Evolutionary conservation across 2,797 vertebrate species (phyloP).

Genomic region (Harpia harpyja): DNA sequence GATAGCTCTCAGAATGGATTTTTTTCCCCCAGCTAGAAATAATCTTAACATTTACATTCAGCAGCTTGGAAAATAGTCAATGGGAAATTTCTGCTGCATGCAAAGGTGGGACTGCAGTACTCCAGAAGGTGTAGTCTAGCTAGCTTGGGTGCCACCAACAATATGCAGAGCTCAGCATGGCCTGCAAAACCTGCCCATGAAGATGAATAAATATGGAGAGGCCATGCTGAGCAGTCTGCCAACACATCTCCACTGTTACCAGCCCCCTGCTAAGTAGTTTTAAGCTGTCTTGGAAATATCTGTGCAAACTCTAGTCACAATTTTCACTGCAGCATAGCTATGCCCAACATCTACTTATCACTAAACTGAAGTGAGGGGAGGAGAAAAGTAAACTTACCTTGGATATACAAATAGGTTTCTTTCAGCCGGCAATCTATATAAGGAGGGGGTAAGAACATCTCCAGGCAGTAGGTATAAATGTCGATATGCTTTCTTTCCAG

Average conservation of each 20-base stretch:
- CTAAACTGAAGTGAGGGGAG: background rate
- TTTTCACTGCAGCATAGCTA: background rate
- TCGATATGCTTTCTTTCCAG: conserved; percentile 63
- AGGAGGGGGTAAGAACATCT: conserved; percentile 71
- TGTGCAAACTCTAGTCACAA: background rate
- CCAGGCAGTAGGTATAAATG: conserved; percentile 67
- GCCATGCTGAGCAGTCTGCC: background rate
- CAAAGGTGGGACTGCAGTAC: background rate
- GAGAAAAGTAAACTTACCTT: conserved; percentile 67
- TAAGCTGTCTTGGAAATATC: background rate
- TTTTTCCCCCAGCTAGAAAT: background rate
- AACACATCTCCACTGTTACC: background rate
- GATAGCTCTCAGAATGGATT: background rate
- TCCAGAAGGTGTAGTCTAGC: background rate
- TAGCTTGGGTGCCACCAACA: background rate
- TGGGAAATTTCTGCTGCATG: background rate
- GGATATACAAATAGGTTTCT: conserved; percentile 70
- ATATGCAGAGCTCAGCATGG: background rate
- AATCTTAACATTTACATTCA: background rate
- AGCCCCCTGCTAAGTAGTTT: background rate
- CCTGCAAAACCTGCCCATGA: background rate
- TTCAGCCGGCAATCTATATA: conserved; percentile 26
- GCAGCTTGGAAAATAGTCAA: background rate
- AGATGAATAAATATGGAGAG: background rate
- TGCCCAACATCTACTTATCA: background rate